A percentile compares a stretch with the other conserved stretches of the same genome.
Conservation (phyloP, 23 tunicate species). For the Trididemnum nubilum region DNA sequence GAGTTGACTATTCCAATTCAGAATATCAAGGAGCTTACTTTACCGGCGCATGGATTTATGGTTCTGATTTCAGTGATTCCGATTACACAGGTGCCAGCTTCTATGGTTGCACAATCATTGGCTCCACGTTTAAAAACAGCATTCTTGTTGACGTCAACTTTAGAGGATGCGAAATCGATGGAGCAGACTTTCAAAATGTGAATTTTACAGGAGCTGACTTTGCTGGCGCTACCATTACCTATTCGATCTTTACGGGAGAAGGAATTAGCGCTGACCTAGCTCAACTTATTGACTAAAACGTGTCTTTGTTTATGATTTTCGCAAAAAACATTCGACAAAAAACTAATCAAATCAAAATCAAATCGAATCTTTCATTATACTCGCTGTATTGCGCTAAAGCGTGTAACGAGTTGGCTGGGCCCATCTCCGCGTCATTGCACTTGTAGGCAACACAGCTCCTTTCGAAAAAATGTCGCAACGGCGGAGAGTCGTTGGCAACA, state of each 20-base stretch:
- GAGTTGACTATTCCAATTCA: neutral
- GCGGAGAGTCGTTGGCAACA: no score
- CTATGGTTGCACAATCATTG: neutral
- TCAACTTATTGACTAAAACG: no score
- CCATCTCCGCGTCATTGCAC: no score
- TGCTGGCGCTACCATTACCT: neutral
- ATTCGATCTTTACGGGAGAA: neutral
- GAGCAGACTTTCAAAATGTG: neutral
- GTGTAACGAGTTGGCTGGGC: no score
- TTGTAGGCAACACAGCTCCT: no score
- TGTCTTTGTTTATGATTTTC: no score
- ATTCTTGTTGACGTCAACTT: neutral
- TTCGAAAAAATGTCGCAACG: no score
- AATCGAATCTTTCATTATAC: no score
- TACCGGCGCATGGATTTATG: neutral
- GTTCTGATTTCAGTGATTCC: conserved; percentile 14
- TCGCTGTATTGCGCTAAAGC: no score
- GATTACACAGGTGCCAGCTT: conserved; percentile 22
- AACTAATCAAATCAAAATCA: no score
- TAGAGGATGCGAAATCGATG: neutral
- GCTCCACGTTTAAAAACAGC: neutral
- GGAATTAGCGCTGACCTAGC: no score
- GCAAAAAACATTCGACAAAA: no score
- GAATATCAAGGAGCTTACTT: conserved; percentile 5
- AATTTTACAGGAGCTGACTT: conserved; percentile 25